Evolutionary conservation across 2,797 vertebrate species (phyloP), one percentile per base, ranked within the genome.

Genomic region (Delichon dasypus): DNA sequence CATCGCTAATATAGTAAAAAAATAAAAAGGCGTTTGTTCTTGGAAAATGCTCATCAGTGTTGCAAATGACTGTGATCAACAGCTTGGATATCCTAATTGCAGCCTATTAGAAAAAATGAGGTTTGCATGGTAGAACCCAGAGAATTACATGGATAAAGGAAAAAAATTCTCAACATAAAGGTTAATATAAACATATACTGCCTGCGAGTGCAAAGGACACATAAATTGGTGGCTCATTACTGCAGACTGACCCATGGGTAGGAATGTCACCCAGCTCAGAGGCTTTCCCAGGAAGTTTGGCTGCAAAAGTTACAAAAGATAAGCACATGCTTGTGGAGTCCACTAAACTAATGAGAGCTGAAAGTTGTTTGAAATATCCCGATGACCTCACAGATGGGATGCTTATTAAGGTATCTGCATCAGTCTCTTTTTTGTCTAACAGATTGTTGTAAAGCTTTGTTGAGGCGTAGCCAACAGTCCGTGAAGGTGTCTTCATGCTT

Each of bases 401-500:
- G 97, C 98, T 98, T 98, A 98, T 98, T 98, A 98, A 98, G 98
- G 97, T 98, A 98, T 98, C 97, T 98, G 96, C 97, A 97, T 95
- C 98, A 98, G 97, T 66, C 97, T 95, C 93, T 98, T 97, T 97
- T 97, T 97, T 98, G 98, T 99, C 98, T 97, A 92, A 96, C 98
- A 98, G 97, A 98, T 97, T 98, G 97, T 95, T 98, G 89, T 93
- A 91, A 98, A 98, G 98, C 98, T 98, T 97, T 98, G 98, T 97
- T 76, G 98, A 99, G 98, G 98, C 98, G 98, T 98, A 98, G 98
- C 97, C 98, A 99, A 97, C 98, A 98, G 99, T 98, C 99, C 98
- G 98, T 99, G 99, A 99, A 99, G 99, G 99, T 98, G 98, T 99
- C 98, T 98, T 97, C 98, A 97, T 97, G 97, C 98, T 97, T 98